phyloP scores from a whole-genome alignment of 2,797 vertebrate genomes.

The Phalanger gymnotis region DNA sequence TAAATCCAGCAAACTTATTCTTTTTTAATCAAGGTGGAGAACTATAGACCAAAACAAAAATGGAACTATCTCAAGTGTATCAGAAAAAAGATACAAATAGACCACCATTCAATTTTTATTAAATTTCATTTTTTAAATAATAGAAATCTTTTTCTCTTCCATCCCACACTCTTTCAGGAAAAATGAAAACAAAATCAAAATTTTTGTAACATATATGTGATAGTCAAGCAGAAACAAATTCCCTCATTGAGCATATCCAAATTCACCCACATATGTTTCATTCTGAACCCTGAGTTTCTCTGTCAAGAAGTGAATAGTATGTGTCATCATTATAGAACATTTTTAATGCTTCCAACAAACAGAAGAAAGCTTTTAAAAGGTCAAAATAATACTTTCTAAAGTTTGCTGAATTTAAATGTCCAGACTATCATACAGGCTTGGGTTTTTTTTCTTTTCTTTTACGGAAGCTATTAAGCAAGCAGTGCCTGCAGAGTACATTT shows the following conservation, averaged over 20 bases:
- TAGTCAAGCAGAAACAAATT: not conserved
- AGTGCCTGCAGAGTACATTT: slow-evolving; percentile 50
- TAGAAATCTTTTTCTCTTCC: not conserved
- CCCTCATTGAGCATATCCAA: not conserved
- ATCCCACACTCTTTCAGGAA: not conserved
- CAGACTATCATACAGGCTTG: slow-evolving; percentile 7
- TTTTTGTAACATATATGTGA: not conserved
- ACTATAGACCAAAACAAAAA: not conserved
- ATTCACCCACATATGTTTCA: not conserved
- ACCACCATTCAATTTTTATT: not conserved
- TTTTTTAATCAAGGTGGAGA: not conserved
- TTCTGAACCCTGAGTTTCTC: not conserved
- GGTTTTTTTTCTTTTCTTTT: not conserved
- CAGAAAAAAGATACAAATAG: not conserved
- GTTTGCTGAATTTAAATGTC: slow-evolving; percentile 43
- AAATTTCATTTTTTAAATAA: not conserved
- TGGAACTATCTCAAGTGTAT: not conserved
- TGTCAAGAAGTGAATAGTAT: not conserved
- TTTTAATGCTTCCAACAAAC: not conserved
- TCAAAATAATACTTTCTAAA: not conserved
- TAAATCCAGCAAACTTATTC: not conserved
- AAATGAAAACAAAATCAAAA: not conserved
- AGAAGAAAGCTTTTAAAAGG: not conserved
- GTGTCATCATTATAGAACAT: not conserved
- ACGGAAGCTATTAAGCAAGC: slow-evolving; percentile 27